These are phyloP conservation scores for Deroplatys truncata DNA, from an alignment of 2,888 invertebrate genomes.

Conservation along the genomic window DNA sequence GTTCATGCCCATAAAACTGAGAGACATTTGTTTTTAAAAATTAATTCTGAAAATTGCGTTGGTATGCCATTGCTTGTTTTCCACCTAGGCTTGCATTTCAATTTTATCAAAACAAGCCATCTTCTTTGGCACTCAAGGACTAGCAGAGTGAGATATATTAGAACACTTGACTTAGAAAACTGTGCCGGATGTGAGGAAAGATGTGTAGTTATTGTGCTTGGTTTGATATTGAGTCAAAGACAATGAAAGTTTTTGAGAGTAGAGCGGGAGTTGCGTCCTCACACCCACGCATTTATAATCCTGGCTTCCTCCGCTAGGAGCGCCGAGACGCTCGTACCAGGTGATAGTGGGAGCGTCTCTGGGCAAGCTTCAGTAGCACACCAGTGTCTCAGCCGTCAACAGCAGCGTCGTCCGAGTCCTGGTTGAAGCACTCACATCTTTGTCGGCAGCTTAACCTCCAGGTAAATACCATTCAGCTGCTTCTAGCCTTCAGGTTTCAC, in stretches of 20 bases:
- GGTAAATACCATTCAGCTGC: background rate
- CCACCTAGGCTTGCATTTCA: too few species aligned
- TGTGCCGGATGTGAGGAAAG: too few species aligned
- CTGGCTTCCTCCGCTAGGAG: background rate
- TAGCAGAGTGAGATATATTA: too few species aligned
- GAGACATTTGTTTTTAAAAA: too few species aligned
- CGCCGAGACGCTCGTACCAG: background rate
- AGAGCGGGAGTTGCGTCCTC: background rate
- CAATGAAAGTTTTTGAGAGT: background rate
- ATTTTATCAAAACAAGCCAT: too few species aligned
- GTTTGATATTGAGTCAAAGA: background rate
- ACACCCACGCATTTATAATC: background rate
- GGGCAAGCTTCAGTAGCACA: background rate
- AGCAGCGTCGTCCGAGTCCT: conserved; percentile 1
- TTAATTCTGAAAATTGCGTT: too few species aligned
- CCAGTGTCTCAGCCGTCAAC: background rate
- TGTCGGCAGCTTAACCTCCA: background rate
- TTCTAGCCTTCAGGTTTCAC: too few species aligned
- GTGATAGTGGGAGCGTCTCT: background rate
- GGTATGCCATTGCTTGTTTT: too few species aligned
- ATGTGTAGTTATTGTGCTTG: too few species aligned
- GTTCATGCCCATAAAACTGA: too few species aligned
- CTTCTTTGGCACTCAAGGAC: too few species aligned
- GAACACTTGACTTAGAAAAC: too few species aligned
- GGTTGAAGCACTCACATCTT: background rate